Conservation (phyloP, 2,113 vertebrate genomes). For the Microtus montanus region DNA sequence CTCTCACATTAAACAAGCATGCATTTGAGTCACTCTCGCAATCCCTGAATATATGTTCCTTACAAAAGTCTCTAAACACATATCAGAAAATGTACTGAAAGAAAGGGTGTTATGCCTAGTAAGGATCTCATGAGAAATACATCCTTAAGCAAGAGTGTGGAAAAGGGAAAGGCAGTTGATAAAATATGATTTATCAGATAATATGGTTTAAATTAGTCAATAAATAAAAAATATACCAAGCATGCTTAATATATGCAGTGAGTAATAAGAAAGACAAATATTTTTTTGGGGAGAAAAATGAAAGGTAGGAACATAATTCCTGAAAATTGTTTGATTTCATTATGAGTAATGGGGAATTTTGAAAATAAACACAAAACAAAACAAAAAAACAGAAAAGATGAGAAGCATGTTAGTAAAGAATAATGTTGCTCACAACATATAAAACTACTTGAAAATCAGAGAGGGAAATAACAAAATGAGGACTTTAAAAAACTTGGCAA, state of each 20-base stretch:
- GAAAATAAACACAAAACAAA: not conserved
- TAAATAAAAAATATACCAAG: not conserved
- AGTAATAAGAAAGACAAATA: not conserved
- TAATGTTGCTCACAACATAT: not conserved
- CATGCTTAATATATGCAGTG: not conserved
- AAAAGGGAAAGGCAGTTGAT: constrained; percentile 15
- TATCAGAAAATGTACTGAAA: constrained; percentile 25
- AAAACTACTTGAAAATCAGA: not conserved
- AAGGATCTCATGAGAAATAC: not conserved
- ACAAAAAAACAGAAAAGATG: not conserved
- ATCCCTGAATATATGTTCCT: not conserved
- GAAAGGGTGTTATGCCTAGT: not conserved
- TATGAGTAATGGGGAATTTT: not conserved
- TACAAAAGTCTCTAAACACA: not conserved
- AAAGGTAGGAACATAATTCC: not conserved
- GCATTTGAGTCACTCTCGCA: not conserved
- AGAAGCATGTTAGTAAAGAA: not conserved
- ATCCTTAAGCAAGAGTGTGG: not conserved
- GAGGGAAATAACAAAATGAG: not conserved
- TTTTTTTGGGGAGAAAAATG: not conserved
- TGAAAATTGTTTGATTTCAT: not conserved
- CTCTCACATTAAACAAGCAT: not conserved
- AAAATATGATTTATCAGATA: constrained; percentile 5
- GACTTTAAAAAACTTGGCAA: not conserved
- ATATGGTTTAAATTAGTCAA: not conserved